A percentile compares a stretch with the other conserved stretches of the same genome.
phyloP scores from a whole-genome alignment of 2,888 invertebrate species.

The Cheilosia urbana region DNA sequence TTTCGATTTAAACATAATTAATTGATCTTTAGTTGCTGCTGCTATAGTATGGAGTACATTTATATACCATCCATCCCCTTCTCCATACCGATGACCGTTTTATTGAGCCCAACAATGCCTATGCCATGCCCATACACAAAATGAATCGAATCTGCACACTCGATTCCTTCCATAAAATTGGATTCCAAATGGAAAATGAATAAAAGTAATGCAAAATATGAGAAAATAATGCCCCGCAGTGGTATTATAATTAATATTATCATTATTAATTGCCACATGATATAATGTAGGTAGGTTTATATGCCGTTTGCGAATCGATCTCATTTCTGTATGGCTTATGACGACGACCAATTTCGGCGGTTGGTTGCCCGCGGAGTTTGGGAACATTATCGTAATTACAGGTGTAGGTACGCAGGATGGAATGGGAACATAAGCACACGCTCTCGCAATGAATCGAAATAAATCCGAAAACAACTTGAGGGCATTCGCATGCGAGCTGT shows the following conservation, averaged over 20 bases:
- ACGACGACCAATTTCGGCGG: slow-evolving; percentile 38
- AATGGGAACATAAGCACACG: not conserved
- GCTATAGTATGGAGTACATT: not conserved
- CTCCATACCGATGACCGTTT: not conserved
- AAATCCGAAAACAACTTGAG: slow-evolving; percentile 69
- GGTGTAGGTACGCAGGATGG: not conserved
- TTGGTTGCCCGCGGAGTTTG: slow-evolving; percentile 59
- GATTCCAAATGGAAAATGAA: slow-evolving; percentile 61
- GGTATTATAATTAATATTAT: slow-evolving; percentile 75
- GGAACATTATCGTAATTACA: slow-evolving; percentile 59
- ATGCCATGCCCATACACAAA: not conserved
- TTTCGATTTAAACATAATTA: slow-evolving; percentile 69
- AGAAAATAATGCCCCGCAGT: slow-evolving; percentile 69
- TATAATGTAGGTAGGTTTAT: slow-evolving; percentile 13
- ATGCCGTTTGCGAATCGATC: not conserved
- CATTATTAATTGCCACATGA: slow-evolving; percentile 73
- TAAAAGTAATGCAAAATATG: slow-evolving; percentile 41
- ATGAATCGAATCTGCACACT: slow-evolving; percentile 49
- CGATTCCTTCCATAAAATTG: slow-evolving; percentile 60
- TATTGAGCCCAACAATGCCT: slow-evolving; percentile 19
- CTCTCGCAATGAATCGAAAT: slow-evolving; percentile 38
- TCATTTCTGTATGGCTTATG: not conserved
- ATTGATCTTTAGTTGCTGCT: slow-evolving; percentile 71
- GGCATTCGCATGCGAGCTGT: slow-evolving; percentile 64
- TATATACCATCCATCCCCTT: slow-evolving; percentile 11